phyloP scores from a whole-genome alignment of 2,888 invertebrate genomes.

The Mechanitis messenoides region DNA sequence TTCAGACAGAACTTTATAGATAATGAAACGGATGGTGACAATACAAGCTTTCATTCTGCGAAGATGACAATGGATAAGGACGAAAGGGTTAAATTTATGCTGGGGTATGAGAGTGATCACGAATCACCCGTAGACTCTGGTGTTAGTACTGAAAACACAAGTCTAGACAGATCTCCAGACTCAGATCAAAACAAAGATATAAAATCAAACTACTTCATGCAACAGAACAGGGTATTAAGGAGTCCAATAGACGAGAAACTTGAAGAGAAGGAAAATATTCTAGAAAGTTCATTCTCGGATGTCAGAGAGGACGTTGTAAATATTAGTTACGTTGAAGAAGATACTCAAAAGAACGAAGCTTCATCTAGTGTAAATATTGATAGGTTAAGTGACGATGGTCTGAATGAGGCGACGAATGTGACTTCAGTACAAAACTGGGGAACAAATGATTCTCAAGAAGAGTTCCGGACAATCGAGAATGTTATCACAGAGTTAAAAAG shows the following conservation, averaged over 20 bases:
- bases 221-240: slow-evolving; percentile 65
- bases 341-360: slow-evolving; percentile 60
- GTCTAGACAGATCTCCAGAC: slow-evolving; percentile 80
- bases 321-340: slow-evolving; percentile 59
- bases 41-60: slow-evolving; percentile 57
- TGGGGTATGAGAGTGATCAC: slow-evolving; percentile 71
- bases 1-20: slow-evolving; percentile 56
- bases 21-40: slow-evolving; percentile 46
- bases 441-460: slow-evolving; percentile 43
- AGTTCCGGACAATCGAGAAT: slow-evolving; percentile 55
- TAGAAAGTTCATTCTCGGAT: slow-evolving; percentile 62
- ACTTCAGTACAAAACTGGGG: slow-evolving; percentile 48
- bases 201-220: slow-evolving; percentile 57
- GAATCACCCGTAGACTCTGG: slow-evolving; percentile 79
- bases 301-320: slow-evolving; percentile 50
- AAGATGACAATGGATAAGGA: slow-evolving; percentile 50
- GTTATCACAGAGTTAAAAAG: slow-evolving; percentile 56
- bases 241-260: slow-evolving; percentile 44
- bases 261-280: slow-evolving; percentile 39
- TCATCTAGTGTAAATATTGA: slow-evolving; percentile 50
- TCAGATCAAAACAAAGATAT: slow-evolving; percentile 66
- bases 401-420: slow-evolving; percentile 39
- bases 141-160: slow-evolving; percentile 84
- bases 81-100: slow-evolving; percentile 64
- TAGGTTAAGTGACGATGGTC: slow-evolving; percentile 49